Evolutionary conservation across 2,113 vertebrate species (phyloP).

Genomic region (Podilymbus podiceps): DNA sequence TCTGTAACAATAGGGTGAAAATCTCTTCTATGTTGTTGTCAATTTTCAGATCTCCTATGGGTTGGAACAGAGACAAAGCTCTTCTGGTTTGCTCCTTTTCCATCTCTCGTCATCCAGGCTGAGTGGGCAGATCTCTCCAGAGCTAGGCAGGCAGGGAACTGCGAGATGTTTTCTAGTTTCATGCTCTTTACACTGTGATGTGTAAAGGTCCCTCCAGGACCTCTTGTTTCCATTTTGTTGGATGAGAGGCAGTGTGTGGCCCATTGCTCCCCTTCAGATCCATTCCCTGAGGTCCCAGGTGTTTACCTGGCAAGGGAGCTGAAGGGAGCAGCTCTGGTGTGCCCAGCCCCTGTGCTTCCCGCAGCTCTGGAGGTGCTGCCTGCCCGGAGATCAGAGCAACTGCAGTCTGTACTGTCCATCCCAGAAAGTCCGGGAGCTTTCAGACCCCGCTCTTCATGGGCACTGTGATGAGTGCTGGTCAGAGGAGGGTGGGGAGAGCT

Average conservation of each 20-base stretch:
- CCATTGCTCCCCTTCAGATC: neutral
- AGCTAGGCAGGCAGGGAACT: neutral
- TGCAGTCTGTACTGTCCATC: neutral
- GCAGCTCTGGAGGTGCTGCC: neutral
- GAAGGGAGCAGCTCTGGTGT: neutral
- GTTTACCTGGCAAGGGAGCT: neutral
- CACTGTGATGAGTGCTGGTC: neutral
- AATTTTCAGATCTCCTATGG: neutral
- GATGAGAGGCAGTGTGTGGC: neutral
- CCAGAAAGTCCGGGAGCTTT: neutral
- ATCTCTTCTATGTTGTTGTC: neutral
- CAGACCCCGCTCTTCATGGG: neutral
- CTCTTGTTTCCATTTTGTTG: neutral
- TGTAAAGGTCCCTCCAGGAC: neutral
- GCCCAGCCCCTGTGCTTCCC: neutral
- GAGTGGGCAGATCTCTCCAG: conserved; percentile 39
- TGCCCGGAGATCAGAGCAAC: neutral
- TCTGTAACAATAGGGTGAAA: neutral
- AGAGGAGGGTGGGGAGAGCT: neutral
- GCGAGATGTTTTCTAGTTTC: neutral
- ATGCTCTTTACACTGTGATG: neutral
- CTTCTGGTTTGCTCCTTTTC: conserved; percentile 13
- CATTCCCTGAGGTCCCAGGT: neutral
- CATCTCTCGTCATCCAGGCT: neutral
- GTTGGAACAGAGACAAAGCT: neutral